These are phyloP conservation scores for Drosophila tsacasi DNA, from an alignment of 1,140 invertebrate species.

Conservation along the genomic window DNA sequence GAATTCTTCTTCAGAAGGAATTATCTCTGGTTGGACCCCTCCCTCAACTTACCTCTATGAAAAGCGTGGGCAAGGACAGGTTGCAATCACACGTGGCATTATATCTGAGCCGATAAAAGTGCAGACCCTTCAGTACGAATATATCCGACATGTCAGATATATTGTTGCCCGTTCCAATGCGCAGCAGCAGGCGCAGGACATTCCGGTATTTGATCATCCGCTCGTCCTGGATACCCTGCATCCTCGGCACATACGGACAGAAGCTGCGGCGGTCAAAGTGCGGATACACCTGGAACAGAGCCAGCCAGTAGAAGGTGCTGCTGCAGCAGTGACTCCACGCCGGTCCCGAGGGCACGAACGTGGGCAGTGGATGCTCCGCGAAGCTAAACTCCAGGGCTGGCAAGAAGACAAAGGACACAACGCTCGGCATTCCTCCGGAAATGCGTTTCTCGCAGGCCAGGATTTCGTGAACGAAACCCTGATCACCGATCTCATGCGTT, in stretches of 20 bases:
- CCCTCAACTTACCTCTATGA: conserved; percentile 43
- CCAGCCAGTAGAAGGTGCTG: conserved; percentile 54
- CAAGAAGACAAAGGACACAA: conserved; percentile 62
- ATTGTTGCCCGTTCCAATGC: conserved; percentile 56
- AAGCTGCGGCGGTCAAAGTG: conserved; percentile 55
- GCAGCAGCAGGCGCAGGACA: conserved; percentile 49
- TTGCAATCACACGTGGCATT: conserved; percentile 57
- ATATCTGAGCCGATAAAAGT: conserved; percentile 58
- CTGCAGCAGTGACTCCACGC: conserved; percentile 58
- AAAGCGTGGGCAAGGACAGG: conserved; percentile 52
- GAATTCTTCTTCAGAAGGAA: background rate
- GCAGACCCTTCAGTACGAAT: conserved; percentile 57
- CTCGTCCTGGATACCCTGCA: conserved; percentile 55
- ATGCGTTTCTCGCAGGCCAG: conserved; percentile 48
- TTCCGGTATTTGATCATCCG: conserved; percentile 60
- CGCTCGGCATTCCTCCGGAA: conserved; percentile 44
- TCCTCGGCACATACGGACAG: conserved; percentile 60
- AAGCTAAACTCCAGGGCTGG: conserved; percentile 55
- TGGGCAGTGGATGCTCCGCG: conserved; percentile 46
- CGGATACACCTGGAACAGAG: conserved; percentile 60
- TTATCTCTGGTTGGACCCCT: fast-evolving
- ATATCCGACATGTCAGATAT: conserved; percentile 59
- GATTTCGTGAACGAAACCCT: conserved; percentile 63
- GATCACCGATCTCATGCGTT: conserved; percentile 61
- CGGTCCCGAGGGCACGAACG: conserved; percentile 49